Conservation (phyloP, 2,113 vertebrate species). For the Cnemophilus loriae region DNA sequence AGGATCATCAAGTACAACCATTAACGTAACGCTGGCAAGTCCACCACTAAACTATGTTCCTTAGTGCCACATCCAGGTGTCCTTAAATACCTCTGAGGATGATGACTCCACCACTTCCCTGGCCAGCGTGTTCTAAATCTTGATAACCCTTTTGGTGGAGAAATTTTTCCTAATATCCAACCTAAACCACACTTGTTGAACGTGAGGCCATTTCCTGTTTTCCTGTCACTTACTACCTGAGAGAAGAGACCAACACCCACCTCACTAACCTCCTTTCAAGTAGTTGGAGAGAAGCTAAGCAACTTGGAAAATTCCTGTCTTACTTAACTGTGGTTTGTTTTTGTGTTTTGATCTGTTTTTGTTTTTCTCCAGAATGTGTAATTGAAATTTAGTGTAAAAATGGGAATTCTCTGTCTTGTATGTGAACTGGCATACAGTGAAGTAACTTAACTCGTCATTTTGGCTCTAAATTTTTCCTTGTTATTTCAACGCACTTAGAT, state of each 20-base stretch:
- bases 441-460: neutral
- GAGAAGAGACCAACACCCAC: neutral
- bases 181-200: neutral
- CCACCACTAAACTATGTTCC: neutral
- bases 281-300: neutral
- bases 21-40: neutral
- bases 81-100: neutral
- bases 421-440: neutral
- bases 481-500: neutral
- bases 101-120: neutral
- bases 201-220: neutral
- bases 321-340: neutral
- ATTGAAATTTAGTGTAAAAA: neutral
- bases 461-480: neutral
- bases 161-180: neutral
- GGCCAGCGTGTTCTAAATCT: neutral
- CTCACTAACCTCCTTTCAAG: neutral
- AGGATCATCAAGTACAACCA: neutral
- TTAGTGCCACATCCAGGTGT: neutral
- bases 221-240: neutral
- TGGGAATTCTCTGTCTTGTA: neutral
- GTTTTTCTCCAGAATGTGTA: neutral
- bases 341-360: neutral
- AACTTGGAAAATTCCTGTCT: neutral
- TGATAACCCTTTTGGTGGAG: neutral